Base-by-base conservation (phyloP, 2,113 vertebrate genomes). In the Campylorhamphus procurvoides region DNA sequence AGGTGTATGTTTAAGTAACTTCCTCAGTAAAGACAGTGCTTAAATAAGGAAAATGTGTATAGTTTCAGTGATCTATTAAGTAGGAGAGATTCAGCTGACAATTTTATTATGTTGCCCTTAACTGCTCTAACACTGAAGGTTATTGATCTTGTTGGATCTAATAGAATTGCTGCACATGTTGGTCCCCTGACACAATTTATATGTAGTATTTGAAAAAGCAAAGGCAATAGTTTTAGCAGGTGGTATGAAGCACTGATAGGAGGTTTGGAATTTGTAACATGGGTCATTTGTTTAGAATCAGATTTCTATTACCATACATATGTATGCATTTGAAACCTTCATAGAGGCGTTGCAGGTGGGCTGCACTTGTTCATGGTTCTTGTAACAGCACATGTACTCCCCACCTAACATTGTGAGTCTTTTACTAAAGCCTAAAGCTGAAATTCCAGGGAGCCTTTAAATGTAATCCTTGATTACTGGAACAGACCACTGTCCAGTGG, bases 341-440 rank as follows among this genome's bases (percentile, higher is more conserved):
- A 8, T 11, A 39, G 56, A 60, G 16, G 31, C 23, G 24, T 33
- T 82, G 42, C 29, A 55, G 14, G 3, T 59, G 13, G 53, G 15
- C 47, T 82, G 52, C 35, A 18, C 15, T 39, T 2, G 37, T 49
- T 84, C 22, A 44, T 69, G 14, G 25, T 74, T 77, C 29, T 62
- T 83, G 33, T 75, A 49, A 35, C 12, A 42, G 28, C 18, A 50
- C 7, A 4, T n/a, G 10, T 80, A 14, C 17, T 79, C 10, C 22
- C 10, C 6, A 49, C 3, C 5, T 77, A 10, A 11, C 1, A 1
- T 14, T 1, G 0, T 31, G 14, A 59, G 29, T 66, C 46, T 58
- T 49, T 50, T 53, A 46, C 13, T 10, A 7, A 82, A 68, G 25
- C 22, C 19, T n/a, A 6, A 35, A 76, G 13, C 23, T 63, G 49